These are phyloP conservation scores for Oxycera nigricornis DNA, from an alignment of 2,888 invertebrate genomes.

Conservation along the genomic window DNA sequence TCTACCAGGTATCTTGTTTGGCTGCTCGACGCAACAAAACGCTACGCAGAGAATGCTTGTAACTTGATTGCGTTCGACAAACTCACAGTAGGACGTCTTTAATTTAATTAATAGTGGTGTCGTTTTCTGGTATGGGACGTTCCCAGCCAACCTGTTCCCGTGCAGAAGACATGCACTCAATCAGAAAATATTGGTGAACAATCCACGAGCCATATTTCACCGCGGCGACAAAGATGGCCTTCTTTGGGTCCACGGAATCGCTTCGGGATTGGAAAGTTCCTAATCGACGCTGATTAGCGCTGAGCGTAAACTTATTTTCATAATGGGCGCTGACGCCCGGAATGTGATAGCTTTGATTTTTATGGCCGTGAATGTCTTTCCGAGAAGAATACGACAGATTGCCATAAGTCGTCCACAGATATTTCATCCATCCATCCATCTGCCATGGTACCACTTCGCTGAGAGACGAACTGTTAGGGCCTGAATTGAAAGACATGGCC, in stretches of 20 bases:
- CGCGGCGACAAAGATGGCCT: no score
- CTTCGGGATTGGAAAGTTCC: neutral
- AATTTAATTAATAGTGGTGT: no score
- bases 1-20: no score
- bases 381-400: neutral
- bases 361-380: conserved; percentile 13
- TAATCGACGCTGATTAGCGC: conserved; percentile 3
- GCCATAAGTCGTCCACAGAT: neutral
- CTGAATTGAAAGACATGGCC: neutral
- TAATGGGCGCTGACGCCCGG: conserved; percentile 16
- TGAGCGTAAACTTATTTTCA: conserved; percentile 23
- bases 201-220: no score
- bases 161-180: no score
- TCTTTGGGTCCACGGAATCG: neutral
- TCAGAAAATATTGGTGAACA: no score
- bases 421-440: neutral
- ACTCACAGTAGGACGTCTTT: no score
- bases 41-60: no score
- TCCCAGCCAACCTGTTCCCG: no score
- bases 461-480: neutral
- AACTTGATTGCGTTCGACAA: no score
- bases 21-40: no score
- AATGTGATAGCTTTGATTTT: conserved; percentile 24
- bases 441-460: neutral
- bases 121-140: no score